phyloP scores from a whole-genome alignment of 2,888 invertebrate species.

The Frankliniella fusca region DNA sequence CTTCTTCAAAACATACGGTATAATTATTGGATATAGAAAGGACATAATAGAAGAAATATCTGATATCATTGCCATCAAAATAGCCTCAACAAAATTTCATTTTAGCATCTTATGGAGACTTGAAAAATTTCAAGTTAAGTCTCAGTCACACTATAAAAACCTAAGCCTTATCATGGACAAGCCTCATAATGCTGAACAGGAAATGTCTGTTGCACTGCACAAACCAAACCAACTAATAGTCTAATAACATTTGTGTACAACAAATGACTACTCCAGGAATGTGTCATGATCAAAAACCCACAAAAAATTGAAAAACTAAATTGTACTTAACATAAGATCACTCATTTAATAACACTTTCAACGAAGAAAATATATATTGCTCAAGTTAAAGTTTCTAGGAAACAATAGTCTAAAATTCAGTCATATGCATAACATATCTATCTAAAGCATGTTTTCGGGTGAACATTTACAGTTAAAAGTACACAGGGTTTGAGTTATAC shows the following conservation, averaged over 20 bases:
- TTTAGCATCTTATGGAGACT: not conserved
- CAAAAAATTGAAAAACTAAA: not conserved
- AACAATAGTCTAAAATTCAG: not conserved
- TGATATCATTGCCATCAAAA: too few relatives aligned
- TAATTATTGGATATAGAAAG: too few relatives aligned
- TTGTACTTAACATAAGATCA: not conserved
- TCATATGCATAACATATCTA: not conserved
- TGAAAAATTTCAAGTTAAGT: not conserved
- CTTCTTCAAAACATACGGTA: too few relatives aligned
- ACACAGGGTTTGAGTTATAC: too few relatives aligned
- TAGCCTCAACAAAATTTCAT: not conserved
- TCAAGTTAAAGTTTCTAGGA: not conserved
- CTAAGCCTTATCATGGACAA: not conserved
- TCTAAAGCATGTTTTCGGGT: not conserved
- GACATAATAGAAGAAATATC: too few relatives aligned
- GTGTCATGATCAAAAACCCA: not conserved
- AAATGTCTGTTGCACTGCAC: not conserved
- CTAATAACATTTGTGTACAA: not conserved
- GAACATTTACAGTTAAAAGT: not conserved
- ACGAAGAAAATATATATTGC: not conserved
- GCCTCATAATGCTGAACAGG: not conserved
- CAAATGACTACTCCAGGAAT: not conserved
- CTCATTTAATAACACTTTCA: not conserved
- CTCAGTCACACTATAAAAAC: not conserved
- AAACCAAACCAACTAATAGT: slow-evolving; percentile 3